Conservation (phyloP, 2,797 vertebrate genomes). For the Staurois parvus region DNA sequence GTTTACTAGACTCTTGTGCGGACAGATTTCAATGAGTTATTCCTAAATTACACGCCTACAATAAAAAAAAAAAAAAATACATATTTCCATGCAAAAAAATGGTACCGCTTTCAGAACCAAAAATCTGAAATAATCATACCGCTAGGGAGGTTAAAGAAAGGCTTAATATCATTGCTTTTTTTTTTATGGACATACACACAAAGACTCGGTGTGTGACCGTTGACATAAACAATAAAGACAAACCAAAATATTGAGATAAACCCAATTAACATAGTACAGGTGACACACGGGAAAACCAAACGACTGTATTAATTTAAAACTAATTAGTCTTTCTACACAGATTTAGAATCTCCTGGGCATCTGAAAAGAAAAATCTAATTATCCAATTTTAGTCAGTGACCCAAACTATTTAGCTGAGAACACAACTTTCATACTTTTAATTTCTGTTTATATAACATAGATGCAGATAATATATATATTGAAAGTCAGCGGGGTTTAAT, state of each 20-base stretch:
- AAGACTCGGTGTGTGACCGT: background rate
- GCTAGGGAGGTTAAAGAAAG: no score
- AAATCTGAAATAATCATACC: no score
- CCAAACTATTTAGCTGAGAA: background rate
- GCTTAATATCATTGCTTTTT: no score
- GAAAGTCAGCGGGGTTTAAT: no score
- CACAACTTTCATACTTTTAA: background rate
- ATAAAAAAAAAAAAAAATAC: no score
- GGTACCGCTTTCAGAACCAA: no score
- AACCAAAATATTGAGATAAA: background rate
- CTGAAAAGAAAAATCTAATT: slow-evolving; percentile 22
- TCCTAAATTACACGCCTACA: no score
- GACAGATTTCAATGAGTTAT: no score
- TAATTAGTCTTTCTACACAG: background rate
- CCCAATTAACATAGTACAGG: background rate
- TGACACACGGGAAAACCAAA: slow-evolving; percentile 15
- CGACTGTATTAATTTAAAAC: slow-evolving; percentile 5
- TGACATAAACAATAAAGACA: background rate
- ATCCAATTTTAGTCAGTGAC: slow-evolving; percentile 11
- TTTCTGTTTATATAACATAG: background rate
- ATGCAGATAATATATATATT: no score
- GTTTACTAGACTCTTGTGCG: no score
- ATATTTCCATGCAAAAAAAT: no score
- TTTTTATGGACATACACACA: background rate
- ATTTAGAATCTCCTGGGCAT: background rate